A percentile compares a stretch with the other conserved stretches of the same genome.
Evolutionary conservation across 2,113 vertebrate genomes (phyloP).

Genomic region (Centropus bengalensis): DNA sequence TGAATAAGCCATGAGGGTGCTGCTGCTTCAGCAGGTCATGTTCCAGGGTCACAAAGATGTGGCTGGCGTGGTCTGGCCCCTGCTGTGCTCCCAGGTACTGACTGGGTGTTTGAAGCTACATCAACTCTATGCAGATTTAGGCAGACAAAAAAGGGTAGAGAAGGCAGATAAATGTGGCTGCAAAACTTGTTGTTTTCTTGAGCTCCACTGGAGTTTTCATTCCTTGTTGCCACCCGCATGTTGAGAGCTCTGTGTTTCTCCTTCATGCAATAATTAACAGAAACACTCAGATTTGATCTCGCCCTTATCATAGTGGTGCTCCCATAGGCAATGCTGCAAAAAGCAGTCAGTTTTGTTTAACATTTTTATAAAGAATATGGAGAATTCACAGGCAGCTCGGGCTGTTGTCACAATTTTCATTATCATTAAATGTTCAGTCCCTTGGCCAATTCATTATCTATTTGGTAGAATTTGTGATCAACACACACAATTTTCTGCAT

Average conservation of each 20-base stretch:
- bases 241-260: background rate
- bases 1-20: background rate
- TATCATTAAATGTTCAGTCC: background rate
- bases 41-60: background rate
- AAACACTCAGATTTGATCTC: background rate
- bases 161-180: background rate
- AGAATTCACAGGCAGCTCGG: background rate
- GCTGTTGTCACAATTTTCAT: background rate
- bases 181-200: background rate
- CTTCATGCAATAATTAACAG: background rate
- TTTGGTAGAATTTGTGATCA: background rate
- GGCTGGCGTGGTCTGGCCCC: background rate
- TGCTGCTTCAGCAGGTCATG: accelerated
- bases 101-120: background rate
- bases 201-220: background rate
- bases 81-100: too few relatives aligned
- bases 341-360: background rate
- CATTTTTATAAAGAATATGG: background rate
- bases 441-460: background rate
- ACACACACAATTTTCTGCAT: background rate
- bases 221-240: accelerated
- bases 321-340: background rate
- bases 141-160: background rate
- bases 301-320: background rate
- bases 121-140: accelerated